Conservation (phyloP, 1,140 invertebrate species). For the Helicoverpa armigera region DNA sequence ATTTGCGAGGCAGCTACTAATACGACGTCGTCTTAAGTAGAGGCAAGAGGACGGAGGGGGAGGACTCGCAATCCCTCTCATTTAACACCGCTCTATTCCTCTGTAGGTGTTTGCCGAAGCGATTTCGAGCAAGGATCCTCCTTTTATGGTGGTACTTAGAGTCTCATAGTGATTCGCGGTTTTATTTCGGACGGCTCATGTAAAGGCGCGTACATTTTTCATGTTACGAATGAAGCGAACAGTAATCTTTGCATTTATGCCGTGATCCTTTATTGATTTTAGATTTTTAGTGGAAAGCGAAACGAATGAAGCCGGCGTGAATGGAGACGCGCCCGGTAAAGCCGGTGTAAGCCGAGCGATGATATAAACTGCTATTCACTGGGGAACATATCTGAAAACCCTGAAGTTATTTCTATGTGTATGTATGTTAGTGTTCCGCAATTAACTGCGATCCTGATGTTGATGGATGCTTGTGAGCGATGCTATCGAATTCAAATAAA, state of each 20-base stretch:
- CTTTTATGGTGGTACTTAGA: slow-evolving; percentile 85
- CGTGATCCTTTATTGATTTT: slow-evolving; percentile 86
- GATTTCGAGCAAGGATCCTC: slow-evolving; percentile 81
- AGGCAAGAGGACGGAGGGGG: slow-evolving; percentile 58
- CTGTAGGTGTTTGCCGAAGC: slow-evolving; percentile 86
- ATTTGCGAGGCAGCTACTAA: slow-evolving; percentile 77
- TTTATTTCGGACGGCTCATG: slow-evolving; percentile 84
- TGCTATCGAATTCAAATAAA: slow-evolving; percentile 3
- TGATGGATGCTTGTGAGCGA: neutral
- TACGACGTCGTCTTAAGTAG: slow-evolving; percentile 71
- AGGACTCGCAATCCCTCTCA: slow-evolving; percentile 82
- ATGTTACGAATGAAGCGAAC: slow-evolving; percentile 77
- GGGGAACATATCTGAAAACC: slow-evolving; percentile 73
- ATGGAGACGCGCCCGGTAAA: slow-evolving; percentile 83
- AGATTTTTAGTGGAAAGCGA: slow-evolving; percentile 85
- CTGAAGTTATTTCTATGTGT: slow-evolving; percentile 52
- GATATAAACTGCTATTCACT: slow-evolving; percentile 83
- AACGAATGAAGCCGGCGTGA: slow-evolving; percentile 83
- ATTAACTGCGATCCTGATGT: slow-evolving; percentile 7
- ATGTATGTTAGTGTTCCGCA: slow-evolving; percentile 33
- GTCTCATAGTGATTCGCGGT: slow-evolving; percentile 85
- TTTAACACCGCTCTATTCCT: slow-evolving; percentile 84
- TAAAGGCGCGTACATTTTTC: slow-evolving; percentile 84
- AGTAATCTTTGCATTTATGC: slow-evolving; percentile 86
- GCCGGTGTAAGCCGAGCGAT: slow-evolving; percentile 82